Evolutionary conservation across 2,888 invertebrate genomes (phyloP).

Genomic region (Dysmachus trigonus): DNA sequence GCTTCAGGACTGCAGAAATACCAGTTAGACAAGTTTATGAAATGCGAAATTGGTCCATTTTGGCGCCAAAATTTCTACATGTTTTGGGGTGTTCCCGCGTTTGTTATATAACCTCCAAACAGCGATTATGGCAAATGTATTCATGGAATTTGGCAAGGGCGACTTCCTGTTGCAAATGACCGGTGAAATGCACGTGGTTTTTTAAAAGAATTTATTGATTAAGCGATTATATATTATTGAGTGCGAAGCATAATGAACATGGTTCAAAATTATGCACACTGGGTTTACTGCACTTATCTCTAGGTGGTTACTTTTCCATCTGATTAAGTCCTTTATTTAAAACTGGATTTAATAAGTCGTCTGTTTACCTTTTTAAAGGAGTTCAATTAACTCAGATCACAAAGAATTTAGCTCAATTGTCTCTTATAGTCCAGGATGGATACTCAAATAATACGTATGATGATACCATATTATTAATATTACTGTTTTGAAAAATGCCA

Average conservation of each 20-base stretch:
- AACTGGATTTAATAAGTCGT: not conserved
- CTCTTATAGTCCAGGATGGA: too few species aligned
- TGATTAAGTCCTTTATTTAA: not conserved
- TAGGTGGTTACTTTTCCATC: not conserved
- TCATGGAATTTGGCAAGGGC: conserved; percentile 9
- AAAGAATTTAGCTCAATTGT: too few species aligned
- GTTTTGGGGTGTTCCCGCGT: conserved; percentile 30
- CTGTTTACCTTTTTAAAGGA: not conserved
- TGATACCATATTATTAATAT: too few species aligned
- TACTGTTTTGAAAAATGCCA: too few species aligned
- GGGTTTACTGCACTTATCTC: not conserved
- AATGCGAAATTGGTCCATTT: conserved; percentile 34
- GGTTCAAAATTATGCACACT: not conserved
- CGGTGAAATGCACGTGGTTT: not conserved
- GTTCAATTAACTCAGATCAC: not conserved
- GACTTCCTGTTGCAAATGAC: not conserved
- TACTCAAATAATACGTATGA: too few species aligned
- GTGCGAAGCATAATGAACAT: not conserved
- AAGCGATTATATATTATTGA: not conserved
- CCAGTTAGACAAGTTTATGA: conserved; percentile 36
- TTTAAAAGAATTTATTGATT: not conserved
- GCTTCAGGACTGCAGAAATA: conserved; percentile 3
- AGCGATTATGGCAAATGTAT: conserved; percentile 15
- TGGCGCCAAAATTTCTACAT: conserved; percentile 42
- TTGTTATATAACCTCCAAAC: conserved; percentile 15